Evolutionary conservation across 2,797 vertebrate species (phyloP), one percentile per base, ranked within the genome.

Genomic region (Myoxocephalus aenaeus): DNA sequence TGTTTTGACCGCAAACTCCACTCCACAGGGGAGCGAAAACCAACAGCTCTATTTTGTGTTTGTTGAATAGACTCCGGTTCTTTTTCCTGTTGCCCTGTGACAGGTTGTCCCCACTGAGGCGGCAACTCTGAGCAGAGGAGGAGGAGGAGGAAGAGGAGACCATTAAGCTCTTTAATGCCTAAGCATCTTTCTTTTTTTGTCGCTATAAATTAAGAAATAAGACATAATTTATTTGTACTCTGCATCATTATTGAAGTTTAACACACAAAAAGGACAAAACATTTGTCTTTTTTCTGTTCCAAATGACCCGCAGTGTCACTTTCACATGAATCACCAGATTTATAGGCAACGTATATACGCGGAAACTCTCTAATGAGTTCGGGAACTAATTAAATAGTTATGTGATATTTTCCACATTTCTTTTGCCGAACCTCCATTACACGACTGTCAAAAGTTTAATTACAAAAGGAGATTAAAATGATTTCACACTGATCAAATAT

Each of bases 371-470:
- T 87, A 93, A 92, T 93, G 90, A 92, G 80, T 88, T 82, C 9
- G 46, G 67, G 86, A 91, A 85, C 77, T 86, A 92, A 94, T 93
- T 91, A 93, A 93, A 91, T 85, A 90, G 79, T 89, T 84, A 87
- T 88, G 86, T 68, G 86, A 81, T 87, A 86, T 89, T 87, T 91
- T 84, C 82, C 86, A 91, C 91, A 90, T 89, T 90, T 86, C 84
- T 90, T 94, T 89, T 81, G 75, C 81, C 73, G 42, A 90, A 86
- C 86, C 83, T 88, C 88, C 88, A 94, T 94, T 94, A 93, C 78
- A 81, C 38, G 68, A 91, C 88, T 93, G 93, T 93, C 93, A 93
- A 92, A 91, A 85, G 81, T 92, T 91, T 93, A 94, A 95, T 95
- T 94, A 94, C 87, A 89, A 91, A 90, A 87, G 86, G 86, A 90